Conservation (phyloP, 2,888 invertebrate species). For the Zonitis immaculata region DNA sequence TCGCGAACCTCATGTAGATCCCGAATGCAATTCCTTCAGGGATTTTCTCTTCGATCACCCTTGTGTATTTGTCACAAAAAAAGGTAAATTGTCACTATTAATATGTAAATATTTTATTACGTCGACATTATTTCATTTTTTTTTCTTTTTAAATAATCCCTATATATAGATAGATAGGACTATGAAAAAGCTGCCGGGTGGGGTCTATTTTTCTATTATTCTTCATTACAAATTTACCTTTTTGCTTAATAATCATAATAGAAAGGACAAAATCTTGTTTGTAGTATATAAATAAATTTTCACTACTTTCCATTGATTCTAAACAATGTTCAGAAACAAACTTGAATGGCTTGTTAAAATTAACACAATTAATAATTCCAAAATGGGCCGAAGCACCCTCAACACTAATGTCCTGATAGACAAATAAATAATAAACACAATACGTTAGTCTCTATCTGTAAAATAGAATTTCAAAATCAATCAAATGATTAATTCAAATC, state of each 20-base stretch:
- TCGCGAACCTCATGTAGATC: constrained; percentile 84
- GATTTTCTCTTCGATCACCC: constrained; percentile 93
- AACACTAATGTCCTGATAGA: background rate
- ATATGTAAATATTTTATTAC: constrained; percentile 16
- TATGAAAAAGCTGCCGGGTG: background rate
- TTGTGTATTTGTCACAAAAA: constrained; percentile 83
- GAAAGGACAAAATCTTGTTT: background rate
- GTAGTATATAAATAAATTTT: constrained; percentile 9
- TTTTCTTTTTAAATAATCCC: background rate
- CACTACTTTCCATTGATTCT: constrained; percentile 18
- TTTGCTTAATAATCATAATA: background rate
- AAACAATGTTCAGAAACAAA: constrained; percentile 6
- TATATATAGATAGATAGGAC: no score
- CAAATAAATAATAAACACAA: constrained; percentile 1
- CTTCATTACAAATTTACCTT: no score
- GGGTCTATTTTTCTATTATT: background rate
- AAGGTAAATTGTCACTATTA: constrained; percentile 59
- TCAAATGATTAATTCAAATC: background rate
- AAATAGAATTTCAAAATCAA: background rate
- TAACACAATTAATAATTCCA: constrained; percentile 8
- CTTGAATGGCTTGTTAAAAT: constrained; percentile 13
- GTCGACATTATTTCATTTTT: background rate
- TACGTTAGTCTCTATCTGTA: background rate
- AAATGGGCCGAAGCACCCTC: background rate
- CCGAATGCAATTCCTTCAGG: constrained; percentile 88